Evolutionary conservation across 1,140 invertebrate species (phyloP), one percentile per base, ranked within the genome.

Genomic region (Sycophila sp.): DNA sequence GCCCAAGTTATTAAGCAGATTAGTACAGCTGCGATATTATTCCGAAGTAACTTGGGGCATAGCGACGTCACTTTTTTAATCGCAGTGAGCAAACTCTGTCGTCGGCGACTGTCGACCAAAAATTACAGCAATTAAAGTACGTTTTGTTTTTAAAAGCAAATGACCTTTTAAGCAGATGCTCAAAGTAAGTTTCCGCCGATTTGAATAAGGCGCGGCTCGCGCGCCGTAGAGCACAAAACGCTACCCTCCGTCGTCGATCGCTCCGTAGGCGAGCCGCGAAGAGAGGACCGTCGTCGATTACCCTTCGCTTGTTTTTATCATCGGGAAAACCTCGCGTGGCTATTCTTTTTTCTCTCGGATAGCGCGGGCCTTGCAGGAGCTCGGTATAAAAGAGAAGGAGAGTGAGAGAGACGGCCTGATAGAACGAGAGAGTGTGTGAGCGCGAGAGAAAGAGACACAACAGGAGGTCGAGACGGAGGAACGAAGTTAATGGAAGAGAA

Each of bases 391-490:
- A 53, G 51, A 59, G 7, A 62, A 28, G 22, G 34, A 55, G 34
- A 65, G 32, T 59, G 13, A 64, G 51, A 49, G 36, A 22, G 36
- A 22, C 1, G 19, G 19, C n/a, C n/a, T n/a, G n/a, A n/a, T n/a
- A n/a, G n/a, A n/a, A n/a, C n/a, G n/a, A 68, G 38, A 69, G 38
- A 76, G 65, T n/a, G n/a, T n/a, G n/a, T n/a, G n/a, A n/a, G n/a
- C n/a, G n/a, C n/a, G n/a, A 58, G 73, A 64, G 72, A 68, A 69
- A 71, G 72, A 60, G 75, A 68, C 75, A 72, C 69, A 73, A 77
- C 75, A 66, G 75, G 72, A 71, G 72, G 73, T 73, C 36, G 62
- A 60, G 34, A 28, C 38, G 40, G 45, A 56, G 68, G 45, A 76
- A 73, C 38, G 32, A 56, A 71, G 69, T 59, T 69, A 69, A 62